Percentiles rank a stretch among this genome's conserved stretches.
These are phyloP conservation scores for Leptobrachium ailaonicum DNA, from an alignment of 2,113 vertebrate species.

Conservation along the genomic window DNA sequence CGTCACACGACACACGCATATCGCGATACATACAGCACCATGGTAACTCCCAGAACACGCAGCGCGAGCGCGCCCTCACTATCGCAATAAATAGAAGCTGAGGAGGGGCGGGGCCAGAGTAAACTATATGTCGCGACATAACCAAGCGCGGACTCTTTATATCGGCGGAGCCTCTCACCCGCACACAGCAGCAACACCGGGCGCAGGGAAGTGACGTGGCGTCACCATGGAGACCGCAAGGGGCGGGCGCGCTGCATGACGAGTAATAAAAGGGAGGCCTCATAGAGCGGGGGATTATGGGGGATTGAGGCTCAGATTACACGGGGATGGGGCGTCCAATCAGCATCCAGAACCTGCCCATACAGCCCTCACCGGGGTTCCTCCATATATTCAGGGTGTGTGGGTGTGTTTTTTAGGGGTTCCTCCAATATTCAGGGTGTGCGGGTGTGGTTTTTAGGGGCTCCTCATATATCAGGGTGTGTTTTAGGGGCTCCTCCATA, in stretches of 20 bases:
- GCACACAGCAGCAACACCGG: not conserved
- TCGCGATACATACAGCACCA: constrained; percentile 21
- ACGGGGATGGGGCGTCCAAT: too few species aligned
- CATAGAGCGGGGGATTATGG: not conserved
- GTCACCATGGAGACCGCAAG: constrained; percentile 16
- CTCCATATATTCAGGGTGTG: too few species aligned
- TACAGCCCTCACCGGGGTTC: too few species aligned
- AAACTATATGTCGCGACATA: not conserved
- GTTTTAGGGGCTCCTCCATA: too few species aligned
- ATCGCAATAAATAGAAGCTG: not conserved
- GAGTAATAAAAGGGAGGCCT: not conserved
- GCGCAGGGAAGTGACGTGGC: constrained; percentile 22
- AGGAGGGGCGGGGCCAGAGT: not conserved
- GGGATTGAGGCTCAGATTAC: not conserved
- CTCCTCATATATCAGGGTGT: too few species aligned
- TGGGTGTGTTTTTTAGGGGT: too few species aligned
- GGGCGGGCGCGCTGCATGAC: not conserved
- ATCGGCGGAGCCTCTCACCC: constrained; percentile 17
- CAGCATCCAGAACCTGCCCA: too few species aligned
- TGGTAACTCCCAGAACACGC: not conserved
- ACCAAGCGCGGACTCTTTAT: not conserved
- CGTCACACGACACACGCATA: not conserved
- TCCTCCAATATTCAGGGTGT: too few species aligned
- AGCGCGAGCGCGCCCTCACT: not conserved
- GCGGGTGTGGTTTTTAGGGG: too few species aligned